Evolutionary conservation across 1,140 invertebrate genomes (phyloP).

Genomic region (Sycophaga agraensis): DNA sequence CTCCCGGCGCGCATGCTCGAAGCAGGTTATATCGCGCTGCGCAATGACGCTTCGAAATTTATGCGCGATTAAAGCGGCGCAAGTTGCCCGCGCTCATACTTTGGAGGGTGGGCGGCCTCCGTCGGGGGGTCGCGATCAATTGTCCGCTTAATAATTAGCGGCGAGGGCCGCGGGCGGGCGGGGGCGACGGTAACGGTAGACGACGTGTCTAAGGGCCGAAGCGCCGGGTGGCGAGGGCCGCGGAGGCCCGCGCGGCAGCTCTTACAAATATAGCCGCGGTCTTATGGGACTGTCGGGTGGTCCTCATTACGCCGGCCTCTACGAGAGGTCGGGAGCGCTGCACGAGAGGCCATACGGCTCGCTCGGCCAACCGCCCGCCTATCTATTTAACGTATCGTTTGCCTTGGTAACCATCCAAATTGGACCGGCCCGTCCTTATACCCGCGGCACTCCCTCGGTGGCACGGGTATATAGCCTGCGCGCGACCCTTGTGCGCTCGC

Average conservation of each 20-base stretch:
- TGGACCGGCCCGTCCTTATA: slow-evolving; percentile 49
- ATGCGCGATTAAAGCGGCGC: no score
- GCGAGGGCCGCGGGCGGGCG: neutral
- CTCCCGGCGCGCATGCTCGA: no score
- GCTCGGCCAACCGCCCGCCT: slow-evolving; percentile 51
- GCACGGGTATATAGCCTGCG: no score
- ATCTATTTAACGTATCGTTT: slow-evolving; percentile 61
- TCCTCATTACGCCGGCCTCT: slow-evolving; percentile 56
- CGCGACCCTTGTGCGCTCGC: neutral
- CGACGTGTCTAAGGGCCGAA: neutral
- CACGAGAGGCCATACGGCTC: neutral
- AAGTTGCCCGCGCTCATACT: no score
- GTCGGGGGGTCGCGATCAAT: no score
- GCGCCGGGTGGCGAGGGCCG: no score
- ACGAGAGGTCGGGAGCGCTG: slow-evolving; percentile 21
- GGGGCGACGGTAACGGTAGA: neutral
- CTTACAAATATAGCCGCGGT: slow-evolving; percentile 15
- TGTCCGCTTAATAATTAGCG: slow-evolving; percentile 12
- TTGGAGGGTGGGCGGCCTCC: neutral
- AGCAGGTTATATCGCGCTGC: no score
- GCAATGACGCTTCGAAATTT: no score
- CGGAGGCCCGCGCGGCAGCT: neutral
- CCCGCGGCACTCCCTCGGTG: no score
- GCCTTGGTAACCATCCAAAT: slow-evolving; percentile 59
- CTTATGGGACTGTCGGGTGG: slow-evolving; percentile 51